phyloP scores from a whole-genome alignment of 2,797 vertebrate species.

The Sebastes variabilis region DNA sequence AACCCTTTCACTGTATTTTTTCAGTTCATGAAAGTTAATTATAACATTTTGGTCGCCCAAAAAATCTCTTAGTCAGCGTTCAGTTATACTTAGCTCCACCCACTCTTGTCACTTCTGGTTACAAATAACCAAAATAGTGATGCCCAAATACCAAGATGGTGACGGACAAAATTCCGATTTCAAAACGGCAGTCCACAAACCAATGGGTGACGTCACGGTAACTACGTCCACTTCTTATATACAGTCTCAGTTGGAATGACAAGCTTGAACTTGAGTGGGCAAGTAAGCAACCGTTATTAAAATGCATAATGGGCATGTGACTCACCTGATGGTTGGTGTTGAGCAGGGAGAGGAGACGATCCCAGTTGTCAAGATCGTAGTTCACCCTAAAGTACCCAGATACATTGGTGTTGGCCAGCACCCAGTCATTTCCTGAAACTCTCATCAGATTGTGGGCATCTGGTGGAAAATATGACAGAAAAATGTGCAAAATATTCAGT shows the following conservation, averaged over 20 bases:
- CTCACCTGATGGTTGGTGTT: conserved; percentile 61
- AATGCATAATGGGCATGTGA: background rate
- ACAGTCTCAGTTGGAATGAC: background rate
- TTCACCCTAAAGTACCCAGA: conserved; percentile 94
- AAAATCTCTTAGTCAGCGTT: background rate
- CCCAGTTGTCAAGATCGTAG: conserved; percentile 91
- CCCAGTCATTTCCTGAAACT: conserved; percentile 67
- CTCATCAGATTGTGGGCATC: conserved; percentile 34
- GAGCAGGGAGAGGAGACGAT: conserved; percentile 83
- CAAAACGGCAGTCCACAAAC: background rate
- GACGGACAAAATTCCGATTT: background rate
- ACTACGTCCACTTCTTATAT: too few relatives aligned
- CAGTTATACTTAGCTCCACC: background rate
- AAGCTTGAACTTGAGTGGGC: background rate
- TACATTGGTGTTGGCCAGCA: conserved; percentile 88
- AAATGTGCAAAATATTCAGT: background rate
- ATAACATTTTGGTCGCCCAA: background rate
- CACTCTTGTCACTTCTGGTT: background rate
- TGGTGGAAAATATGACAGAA: background rate
- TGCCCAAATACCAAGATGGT: background rate
- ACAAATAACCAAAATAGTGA: background rate
- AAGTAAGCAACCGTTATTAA: background rate
- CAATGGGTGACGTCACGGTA: too few relatives aligned
- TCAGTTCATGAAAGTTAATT: background rate
- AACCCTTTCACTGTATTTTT: background rate